phyloP scores from a whole-genome alignment of 2,888 invertebrate species.

The Hemaris fuciformis region DNA sequence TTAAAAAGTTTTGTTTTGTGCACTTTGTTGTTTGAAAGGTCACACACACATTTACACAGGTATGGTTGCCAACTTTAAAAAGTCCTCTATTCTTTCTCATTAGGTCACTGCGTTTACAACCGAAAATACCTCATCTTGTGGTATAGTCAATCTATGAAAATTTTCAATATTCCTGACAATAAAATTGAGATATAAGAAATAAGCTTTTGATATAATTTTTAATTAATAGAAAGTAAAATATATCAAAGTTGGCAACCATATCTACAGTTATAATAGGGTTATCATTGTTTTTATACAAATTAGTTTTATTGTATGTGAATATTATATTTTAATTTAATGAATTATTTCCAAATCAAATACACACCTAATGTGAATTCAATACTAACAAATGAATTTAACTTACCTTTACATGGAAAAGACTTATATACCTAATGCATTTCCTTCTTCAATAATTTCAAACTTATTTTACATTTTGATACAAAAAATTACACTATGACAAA shows the following conservation, averaged over 20 bases:
- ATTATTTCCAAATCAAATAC: neutral
- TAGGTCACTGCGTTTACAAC: too few species aligned
- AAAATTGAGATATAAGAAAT: too few species aligned
- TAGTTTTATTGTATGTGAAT: neutral
- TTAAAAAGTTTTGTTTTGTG: neutral
- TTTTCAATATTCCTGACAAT: too few species aligned
- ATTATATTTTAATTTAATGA: neutral
- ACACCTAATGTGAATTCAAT: slow-evolving; percentile 8
- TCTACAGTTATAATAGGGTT: neutral
- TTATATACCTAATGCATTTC: neutral
- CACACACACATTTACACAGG: neutral
- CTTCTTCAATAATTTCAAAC: neutral
- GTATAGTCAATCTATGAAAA: too few species aligned
- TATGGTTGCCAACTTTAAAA: too few species aligned
- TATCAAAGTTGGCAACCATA: too few species aligned
- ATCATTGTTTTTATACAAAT: neutral
- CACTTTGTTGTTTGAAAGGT: neutral
- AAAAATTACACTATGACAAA: neutral
- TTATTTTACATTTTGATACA: neutral
- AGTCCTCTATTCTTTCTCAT: too few species aligned
- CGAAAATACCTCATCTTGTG: too few species aligned
- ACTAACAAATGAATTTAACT: neutral
- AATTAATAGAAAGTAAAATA: too few species aligned
- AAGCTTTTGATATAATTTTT: too few species aligned
- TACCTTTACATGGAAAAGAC: neutral